Evolutionary conservation across 2,888 invertebrate genomes (phyloP).

Genomic region (Galeruca laticollis): DNA sequence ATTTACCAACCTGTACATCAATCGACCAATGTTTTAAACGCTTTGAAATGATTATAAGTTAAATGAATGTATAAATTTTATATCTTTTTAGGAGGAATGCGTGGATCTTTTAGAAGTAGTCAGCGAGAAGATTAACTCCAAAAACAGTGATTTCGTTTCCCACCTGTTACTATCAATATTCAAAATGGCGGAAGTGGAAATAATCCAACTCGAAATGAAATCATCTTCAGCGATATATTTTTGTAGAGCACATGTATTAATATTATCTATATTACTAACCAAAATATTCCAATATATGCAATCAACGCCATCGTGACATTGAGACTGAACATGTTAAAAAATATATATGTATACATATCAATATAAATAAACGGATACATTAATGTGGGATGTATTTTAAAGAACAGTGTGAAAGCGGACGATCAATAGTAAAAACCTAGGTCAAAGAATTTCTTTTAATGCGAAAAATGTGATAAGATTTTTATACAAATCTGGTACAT

Average conservation of each 20-base stretch:
- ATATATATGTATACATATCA: constrained; percentile 47
- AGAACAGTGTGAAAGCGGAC: constrained; percentile 24
- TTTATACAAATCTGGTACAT: neutral
- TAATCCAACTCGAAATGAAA: constrained; percentile 80
- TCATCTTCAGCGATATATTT: constrained; percentile 60
- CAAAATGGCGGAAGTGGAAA: constrained; percentile 93
- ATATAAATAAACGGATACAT: constrained; percentile 37
- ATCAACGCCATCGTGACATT: constrained; percentile 61
- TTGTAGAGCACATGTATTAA: constrained; percentile 46
- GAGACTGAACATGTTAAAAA: constrained; percentile 51
- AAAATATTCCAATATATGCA: constrained; percentile 37
- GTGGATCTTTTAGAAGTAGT: constrained; percentile 84
- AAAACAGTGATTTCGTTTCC: constrained; percentile 86
- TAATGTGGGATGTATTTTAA: constrained; percentile 31
- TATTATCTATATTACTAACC: constrained; percentile 50
- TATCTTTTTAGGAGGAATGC: constrained; percentile 83
- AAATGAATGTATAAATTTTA: neutral
- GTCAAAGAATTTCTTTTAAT: neutral
- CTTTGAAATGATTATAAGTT: no score
- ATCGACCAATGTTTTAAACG: no score
- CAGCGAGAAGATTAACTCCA: constrained; percentile 86
- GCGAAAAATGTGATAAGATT: neutral
- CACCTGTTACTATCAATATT: constrained; percentile 90
- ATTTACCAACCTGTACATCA: no score
- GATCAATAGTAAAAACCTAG: neutral